Evolutionary conservation across 2,888 invertebrate genomes (phyloP), one percentile per base, ranked within the genome.

Genomic region (Alsophila aescularia): DNA sequence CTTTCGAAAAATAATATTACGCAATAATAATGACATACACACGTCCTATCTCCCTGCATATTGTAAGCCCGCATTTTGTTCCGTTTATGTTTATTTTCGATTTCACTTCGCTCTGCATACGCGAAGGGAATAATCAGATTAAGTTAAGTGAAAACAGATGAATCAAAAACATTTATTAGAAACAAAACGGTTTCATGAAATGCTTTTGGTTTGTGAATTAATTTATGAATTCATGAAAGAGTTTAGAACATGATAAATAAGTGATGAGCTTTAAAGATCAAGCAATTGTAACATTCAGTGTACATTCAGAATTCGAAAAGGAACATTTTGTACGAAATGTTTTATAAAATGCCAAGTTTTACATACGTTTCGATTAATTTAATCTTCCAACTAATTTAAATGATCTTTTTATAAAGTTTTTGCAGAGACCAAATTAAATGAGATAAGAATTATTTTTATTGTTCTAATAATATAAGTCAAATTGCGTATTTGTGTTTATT

Each of bases 31-130:
- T 48, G 35, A 35, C 10, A 68, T 69, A 70, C 72, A 47, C 52
- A 21, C 34, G 50, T 44, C 51, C 41, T 54, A 59, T 63, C 54
- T 39, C 15, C 41, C 52, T 34, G 50, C 54, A 58, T 59, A 45
- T 51, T 39, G 48, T 39, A 39, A 50, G 66, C 85, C 85, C 87
- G 86, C 85, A 85, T 85, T 74, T 64, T 73, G 75, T 70, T 35
- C 36, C 31, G 21, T 70, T 62, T 9, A 42, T 79, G 77, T 82
- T 81, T 79, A 75, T 80, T 80, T 86, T 87, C 85, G 82, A 83
- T 86, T 86, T 83, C 83, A 81, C 81, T 79, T 74, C 64, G 69
- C 71, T 72, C 68, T 74, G 73, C 76, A 45, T 35, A 80, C 61
- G 72, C 70, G 62, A 72, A 73, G 63, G 68, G 66, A 68, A 66